A percentile compares a stretch with the other conserved stretches of the same genome.
phyloP scores from a whole-genome alignment of 64 coral and sea anemone species.

The Actinia equina region DNA sequence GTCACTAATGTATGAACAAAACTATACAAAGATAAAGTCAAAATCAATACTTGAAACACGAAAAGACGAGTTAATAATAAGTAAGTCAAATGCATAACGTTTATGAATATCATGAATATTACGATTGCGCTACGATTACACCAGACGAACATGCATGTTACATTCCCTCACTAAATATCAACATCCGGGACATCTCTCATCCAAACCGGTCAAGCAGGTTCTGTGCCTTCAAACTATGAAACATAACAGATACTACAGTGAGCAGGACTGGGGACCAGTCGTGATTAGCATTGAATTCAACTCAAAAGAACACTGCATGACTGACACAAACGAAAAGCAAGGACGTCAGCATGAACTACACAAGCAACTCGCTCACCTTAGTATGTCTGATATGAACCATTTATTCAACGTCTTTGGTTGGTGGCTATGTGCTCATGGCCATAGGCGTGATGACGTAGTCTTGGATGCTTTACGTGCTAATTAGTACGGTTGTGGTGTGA shows the following conservation, averaged over 20 bases:
- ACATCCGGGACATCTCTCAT: constrained; percentile 6
- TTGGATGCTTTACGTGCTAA: constrained; percentile 10
- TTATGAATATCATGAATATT: not conserved
- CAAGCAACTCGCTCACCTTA: not conserved
- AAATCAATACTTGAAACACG: not conserved
- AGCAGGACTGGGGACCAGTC: constrained; percentile 6
- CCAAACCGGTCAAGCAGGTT: constrained; percentile 16
- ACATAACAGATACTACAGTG: constrained; percentile 19
- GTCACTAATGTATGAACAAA: not conserved
- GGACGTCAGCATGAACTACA: not conserved
- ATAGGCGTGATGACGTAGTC: constrained; percentile 4
- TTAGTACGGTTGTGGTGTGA: not conserved
- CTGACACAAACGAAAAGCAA: constrained; percentile 11
- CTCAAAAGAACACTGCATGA: not conserved
- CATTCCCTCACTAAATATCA: not conserved
- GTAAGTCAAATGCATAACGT: not conserved
- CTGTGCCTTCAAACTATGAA: constrained; percentile 1
- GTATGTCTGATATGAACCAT: not conserved
- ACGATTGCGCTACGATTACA: not conserved
- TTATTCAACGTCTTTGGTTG: not conserved
- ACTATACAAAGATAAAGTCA: not conserved
- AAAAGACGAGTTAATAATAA: not conserved
- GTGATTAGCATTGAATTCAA: no score
- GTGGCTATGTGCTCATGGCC: not conserved
- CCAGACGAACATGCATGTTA: not conserved